These are phyloP conservation scores for Anisognathus igniventris DNA, from an alignment of 2,797 vertebrate species.

Conservation along the genomic window DNA sequence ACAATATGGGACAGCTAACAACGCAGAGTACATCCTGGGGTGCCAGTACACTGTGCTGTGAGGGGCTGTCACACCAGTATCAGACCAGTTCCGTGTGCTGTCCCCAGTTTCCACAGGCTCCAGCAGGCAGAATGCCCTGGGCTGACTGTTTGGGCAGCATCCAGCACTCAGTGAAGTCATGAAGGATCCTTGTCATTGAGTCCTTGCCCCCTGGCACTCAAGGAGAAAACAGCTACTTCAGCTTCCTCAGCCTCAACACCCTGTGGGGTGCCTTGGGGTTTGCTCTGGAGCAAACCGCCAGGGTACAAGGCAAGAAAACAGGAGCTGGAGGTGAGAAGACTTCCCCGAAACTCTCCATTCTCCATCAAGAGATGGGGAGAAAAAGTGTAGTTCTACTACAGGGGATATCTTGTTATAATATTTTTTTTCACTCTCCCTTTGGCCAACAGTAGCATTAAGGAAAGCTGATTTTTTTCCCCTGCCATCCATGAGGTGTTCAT, in stretches of 20 bases:
- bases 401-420: background rate
- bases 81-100: background rate
- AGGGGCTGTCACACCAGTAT: background rate
- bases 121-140: background rate
- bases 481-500: constrained; percentile 24
- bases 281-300: background rate
- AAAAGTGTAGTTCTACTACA: background rate
- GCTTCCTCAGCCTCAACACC: background rate
- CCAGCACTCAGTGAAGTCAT: background rate
- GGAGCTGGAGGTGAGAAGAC: accelerated
- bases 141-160: background rate
- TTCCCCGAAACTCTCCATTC: background rate
- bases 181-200: background rate
- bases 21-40: background rate
- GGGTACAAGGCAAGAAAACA: background rate
- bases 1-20: background rate
- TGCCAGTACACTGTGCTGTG: background rate
- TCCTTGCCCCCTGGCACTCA: background rate
- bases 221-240: background rate
- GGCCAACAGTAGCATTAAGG: background rate
- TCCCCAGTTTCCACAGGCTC: background rate
- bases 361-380: background rate
- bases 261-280: accelerated
- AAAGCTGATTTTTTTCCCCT: background rate
- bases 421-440: background rate